Evolutionary conservation across 2,888 invertebrate species (phyloP).

Genomic region (Calameuta filiformis): DNA sequence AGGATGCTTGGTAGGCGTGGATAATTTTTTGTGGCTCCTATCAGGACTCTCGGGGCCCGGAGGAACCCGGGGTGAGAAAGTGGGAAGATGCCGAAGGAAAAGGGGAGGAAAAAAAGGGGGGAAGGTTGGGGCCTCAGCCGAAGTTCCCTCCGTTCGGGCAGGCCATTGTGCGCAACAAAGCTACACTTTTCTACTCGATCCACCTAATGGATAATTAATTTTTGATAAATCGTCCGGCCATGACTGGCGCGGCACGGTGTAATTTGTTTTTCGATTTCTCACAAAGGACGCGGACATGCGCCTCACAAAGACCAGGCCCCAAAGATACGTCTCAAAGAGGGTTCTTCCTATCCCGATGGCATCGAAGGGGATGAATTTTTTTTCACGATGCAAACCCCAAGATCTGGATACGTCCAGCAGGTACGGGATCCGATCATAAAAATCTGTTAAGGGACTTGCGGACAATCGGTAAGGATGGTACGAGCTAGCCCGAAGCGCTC

Average conservation of each 20-base stretch:
- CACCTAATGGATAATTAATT: conserved; percentile 64
- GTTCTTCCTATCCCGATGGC: too few species aligned
- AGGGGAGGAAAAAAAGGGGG: too few species aligned
- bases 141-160: conserved; percentile 14
- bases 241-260: conserved; percentile 55
- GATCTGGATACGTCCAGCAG: too few species aligned
- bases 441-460: too few species aligned
- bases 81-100: conserved; percentile 3
- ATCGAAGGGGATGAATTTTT: too few species aligned
- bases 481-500: conserved; percentile 56
- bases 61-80: conserved; percentile 15
- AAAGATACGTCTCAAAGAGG: background rate
- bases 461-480: too few species aligned
- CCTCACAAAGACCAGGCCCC: background rate
- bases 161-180: conserved; percentile 58
- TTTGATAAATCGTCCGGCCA: conserved; percentile 61
- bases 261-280: conserved; percentile 59
- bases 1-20: conserved; percentile 59
- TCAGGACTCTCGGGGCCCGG: conserved; percentile 22
- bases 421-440: too few species aligned
- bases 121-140: too few species aligned
- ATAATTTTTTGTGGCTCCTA: conserved; percentile 53
- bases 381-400: too few species aligned
- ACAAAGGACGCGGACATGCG: conserved; percentile 37
- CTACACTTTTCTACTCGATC: conserved; percentile 60